Evolutionary conservation across 1,140 invertebrate species (phyloP).

Genomic region (Pogonognathellus flavescens): DNA sequence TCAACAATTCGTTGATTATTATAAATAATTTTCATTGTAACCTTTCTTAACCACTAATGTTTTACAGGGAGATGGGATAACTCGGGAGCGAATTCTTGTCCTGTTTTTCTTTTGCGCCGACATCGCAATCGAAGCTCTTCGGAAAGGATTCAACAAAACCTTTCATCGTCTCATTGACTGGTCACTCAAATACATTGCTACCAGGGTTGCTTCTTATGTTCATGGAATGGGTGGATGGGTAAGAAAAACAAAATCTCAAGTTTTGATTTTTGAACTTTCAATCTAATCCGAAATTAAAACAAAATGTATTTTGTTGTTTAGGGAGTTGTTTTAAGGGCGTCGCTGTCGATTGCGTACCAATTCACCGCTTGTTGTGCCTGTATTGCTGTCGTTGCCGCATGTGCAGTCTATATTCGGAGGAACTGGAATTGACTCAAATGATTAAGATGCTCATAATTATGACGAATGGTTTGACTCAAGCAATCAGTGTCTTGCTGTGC

Average conservation of each 20-base stretch:
- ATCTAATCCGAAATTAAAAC: too few species aligned
- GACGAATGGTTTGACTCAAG: not conserved
- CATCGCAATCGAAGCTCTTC: conserved; percentile 69
- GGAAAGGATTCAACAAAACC: conserved; percentile 57
- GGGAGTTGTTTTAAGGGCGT: conserved; percentile 59
- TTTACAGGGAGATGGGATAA: conserved; percentile 68
- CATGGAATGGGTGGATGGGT: conserved; percentile 69
- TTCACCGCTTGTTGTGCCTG: conserved; percentile 63
- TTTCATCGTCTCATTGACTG: conserved; percentile 68
- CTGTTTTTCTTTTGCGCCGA: conserved; percentile 72
- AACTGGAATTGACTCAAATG: conserved; percentile 47
- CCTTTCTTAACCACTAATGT: too few species aligned
- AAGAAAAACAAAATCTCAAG: conserved; percentile 18
- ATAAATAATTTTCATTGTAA: too few species aligned
- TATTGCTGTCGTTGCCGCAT: conserved; percentile 60
- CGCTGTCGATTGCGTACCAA: conserved; percentile 61
- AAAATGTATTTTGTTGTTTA: conserved; percentile 52
- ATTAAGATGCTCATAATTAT: not conserved
- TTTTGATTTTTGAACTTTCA: too few species aligned
- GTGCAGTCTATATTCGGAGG: conserved; percentile 63
- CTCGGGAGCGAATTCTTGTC: conserved; percentile 70
- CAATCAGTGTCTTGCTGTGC: not conserved
- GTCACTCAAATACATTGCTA: conserved; percentile 69
- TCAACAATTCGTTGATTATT: too few species aligned
- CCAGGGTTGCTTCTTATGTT: conserved; percentile 69